Evolutionary conservation across 2,888 invertebrate species (phyloP), one percentile per base, ranked within the genome.

Genomic region (Homarus gammarus): DNA sequence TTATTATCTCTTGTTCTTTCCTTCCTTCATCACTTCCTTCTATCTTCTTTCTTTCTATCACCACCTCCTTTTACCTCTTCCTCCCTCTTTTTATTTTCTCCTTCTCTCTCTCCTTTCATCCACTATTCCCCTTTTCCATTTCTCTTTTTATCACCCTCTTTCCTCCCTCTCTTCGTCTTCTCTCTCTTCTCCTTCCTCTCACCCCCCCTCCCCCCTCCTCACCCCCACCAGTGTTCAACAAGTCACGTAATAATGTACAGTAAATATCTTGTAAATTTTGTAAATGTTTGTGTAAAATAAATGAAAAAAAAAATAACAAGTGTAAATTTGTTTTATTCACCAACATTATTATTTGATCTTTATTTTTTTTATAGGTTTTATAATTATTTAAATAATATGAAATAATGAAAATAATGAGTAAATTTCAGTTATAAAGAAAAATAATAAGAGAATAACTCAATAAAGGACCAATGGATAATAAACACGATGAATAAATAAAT

Each of bases 231-330:
- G 64, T 27, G 27, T 64, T 27, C 64, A 27, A 22, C 18, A 64
- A n/a, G 64, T 64, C 10, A 6, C 27, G 64, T 64, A 27, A 64
- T 0, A 64, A 27, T 64, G 64, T 64, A 64, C 64, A 64, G 64
- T 8, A 56, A 56, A 56, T 64, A n/a, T 44, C 27, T 64, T 64
- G 64, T 64, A 64, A 64, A 64, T 64, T 64, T 64, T 64, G 64
- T 64, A 64, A 64, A 64, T 64, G 64, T 64, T 64, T 64, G 18
- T 64, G 64, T 64, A 64, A 64, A 64, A 64, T 64, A 64, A 64
- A 64, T 10, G 27, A 27, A n/a, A 64, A 56, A 64, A 64, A 64
- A 64, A 64, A 27, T 27, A 64, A 27, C 2, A 3, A 18, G 27
- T n/a, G n/a, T n/a, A n/a, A n/a, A n/a, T n/a, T n/a, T 27, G 27